Evolutionary conservation across 1,140 invertebrate genomes (phyloP).

Genomic region (Linepithema humile): DNA sequence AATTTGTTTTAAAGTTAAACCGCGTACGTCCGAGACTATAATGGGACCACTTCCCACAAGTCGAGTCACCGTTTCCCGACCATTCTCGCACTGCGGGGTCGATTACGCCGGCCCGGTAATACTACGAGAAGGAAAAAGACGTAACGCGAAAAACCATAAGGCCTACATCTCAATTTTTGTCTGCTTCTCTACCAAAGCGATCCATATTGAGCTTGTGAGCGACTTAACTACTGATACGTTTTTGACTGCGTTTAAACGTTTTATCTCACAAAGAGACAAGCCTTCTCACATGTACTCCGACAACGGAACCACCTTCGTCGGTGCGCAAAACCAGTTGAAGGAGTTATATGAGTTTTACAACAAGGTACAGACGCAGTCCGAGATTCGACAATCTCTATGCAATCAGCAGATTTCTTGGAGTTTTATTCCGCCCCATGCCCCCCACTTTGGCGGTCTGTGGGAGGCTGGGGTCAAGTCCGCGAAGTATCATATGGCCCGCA

Average conservation of each 20-base stretch:
- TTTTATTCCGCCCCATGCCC: slow-evolving; percentile 75
- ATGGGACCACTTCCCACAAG: background rate
- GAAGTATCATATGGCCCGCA: slow-evolving; percentile 68
- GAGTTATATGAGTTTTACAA: background rate
- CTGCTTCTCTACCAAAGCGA: slow-evolving; percentile 26
- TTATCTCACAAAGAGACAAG: background rate
- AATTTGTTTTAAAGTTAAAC: background rate
- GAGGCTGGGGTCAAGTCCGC: slow-evolving; percentile 67
- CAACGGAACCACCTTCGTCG: slow-evolving; percentile 34
- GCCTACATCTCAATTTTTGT: slow-evolving; percentile 52
- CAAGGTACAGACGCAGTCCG: background rate
- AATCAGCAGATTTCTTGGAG: slow-evolving; percentile 57
- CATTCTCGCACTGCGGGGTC: background rate
- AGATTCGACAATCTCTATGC: background rate
- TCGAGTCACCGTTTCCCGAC: background rate
- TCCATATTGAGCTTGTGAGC: slow-evolving; percentile 12
- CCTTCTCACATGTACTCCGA: background rate
- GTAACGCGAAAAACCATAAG: background rate
- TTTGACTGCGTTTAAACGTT: background rate
- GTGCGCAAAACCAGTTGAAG: background rate
- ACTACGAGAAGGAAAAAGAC: background rate
- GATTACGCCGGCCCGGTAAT: background rate
- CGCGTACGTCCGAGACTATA: rapidly evolving
- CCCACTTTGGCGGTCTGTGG: slow-evolving; percentile 71
- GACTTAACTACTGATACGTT: background rate